These are phyloP conservation scores for Cirrhinus mrigala DNA, from an alignment of 2,797 vertebrate genomes.

Conservation along the genomic window DNA sequence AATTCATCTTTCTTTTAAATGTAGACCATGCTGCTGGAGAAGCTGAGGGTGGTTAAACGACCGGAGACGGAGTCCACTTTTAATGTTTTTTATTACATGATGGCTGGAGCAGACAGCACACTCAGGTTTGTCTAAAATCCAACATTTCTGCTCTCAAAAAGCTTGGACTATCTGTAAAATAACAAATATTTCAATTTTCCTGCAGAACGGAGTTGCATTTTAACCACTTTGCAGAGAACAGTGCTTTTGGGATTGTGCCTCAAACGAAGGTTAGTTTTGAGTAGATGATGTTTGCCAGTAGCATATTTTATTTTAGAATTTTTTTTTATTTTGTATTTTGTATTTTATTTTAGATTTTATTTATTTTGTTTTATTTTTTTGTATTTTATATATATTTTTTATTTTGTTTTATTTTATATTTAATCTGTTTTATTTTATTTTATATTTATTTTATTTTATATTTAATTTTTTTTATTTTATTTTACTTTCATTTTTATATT, in stretches of 20 bases:
- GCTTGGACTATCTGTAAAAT: neutral
- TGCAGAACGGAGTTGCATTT: conserved; percentile 95
- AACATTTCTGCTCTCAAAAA: neutral
- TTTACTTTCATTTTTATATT: too few species aligned
- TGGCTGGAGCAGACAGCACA: conserved; percentile 89
- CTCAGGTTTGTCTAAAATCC: conserved; percentile 79
- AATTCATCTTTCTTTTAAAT: neutral
- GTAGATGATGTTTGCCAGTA: neutral
- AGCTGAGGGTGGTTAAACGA: conserved; percentile 87
- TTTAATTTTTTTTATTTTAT: too few species aligned
- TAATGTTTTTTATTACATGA: conserved; percentile 94
- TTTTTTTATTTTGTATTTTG: too few species aligned
- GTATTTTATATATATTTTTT: too few species aligned
- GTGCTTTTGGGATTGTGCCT: conserved; percentile 87
- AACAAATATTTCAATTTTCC: conserved; percentile 5
- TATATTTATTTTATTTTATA: too few species aligned
- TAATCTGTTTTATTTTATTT: too few species aligned
- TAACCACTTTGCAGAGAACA: conserved; percentile 94
- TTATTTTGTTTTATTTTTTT: too few species aligned
- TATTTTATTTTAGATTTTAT: too few species aligned
- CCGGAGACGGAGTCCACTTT: conserved; percentile 89
- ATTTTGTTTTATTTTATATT: too few species aligned
- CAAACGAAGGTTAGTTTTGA: conserved; percentile 84
- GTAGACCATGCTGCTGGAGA: conserved; percentile 96
- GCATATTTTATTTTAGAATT: neutral